A percentile compares a stretch with the other conserved stretches of the same genome.
These are phyloP conservation scores for Sebastolobus altivelis DNA, from an alignment of 2,797 vertebrate species.

Conservation along the genomic window DNA sequence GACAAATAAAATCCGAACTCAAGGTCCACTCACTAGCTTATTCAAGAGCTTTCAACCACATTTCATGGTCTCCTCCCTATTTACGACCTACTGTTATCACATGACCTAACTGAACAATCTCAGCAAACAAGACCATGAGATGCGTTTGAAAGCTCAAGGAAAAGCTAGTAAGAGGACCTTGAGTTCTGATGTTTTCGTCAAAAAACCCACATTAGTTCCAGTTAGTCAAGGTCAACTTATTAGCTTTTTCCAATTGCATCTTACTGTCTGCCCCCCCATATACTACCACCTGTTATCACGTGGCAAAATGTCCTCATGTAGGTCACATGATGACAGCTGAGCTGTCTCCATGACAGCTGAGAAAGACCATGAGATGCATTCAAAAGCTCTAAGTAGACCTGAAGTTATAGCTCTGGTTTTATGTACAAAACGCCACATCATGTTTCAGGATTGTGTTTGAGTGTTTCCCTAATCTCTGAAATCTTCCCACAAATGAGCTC, in stretches of 20 bases:
- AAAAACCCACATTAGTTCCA: neutral
- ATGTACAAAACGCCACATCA: neutral
- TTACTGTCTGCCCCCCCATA: neutral
- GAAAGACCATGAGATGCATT: constrained; percentile 10
- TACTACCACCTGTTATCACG: neutral
- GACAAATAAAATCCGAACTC: too few relatives aligned
- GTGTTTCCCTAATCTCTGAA: constrained; percentile 19
- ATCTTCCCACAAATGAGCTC: constrained; percentile 33
- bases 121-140: neutral
- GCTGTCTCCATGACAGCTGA: neutral
- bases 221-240: neutral
- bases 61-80: neutral
- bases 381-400: neutral
- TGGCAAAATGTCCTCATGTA: neutral
- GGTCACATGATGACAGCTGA: neutral
- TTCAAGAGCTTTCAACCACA: neutral
- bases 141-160: neutral
- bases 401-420: neutral
- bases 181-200: neutral
- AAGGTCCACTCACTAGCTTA: neutral
- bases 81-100: neutral
- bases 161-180: neutral
- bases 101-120: neutral
- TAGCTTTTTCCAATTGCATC: neutral
- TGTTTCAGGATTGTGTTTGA: neutral